Base-by-base conservation (phyloP, 2,797 vertebrate species). In the Synanceia verrucosa region DNA sequence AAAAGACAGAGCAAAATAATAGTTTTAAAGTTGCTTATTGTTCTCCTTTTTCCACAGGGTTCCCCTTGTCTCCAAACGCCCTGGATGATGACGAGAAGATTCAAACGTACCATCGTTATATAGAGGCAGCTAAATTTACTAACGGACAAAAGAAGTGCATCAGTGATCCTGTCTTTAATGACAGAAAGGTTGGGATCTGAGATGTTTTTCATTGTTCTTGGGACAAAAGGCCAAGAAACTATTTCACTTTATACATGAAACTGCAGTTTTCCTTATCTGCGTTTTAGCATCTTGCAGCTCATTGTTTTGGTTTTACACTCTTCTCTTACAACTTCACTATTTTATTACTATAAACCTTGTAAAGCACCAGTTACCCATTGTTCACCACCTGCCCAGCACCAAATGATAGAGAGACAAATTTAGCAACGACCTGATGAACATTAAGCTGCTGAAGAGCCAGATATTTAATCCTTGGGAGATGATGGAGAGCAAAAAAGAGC, bases 111-210 rank as follows among this genome's bases (percentile, higher is more conserved):
- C 97, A 98, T 68, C 90, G 12, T 28, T 95, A 94, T 0, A 91
- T 96, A 21, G 97, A 98, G 79, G 94, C 94, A 0, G 72, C 92
- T 19, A 99, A 98, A 90, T 98, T 97, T 85, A 95, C 95, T 2
- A 92, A 92, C 4, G 95, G 95, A 58, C 94, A 95, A 44, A 95
- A 37, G 74, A 55, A 43, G 39, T 86, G 6, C 11, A 88, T 96
- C 23, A 46, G 23, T 28, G 95, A 97, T 82, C 94, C 95, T 5
- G 1, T 0, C 2, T 93, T 91, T 75, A 86, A 85, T 5, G 18
- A 37, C 1, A 6, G 0, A 14, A 79, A 79, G 67, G 93, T 94
- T 67, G 26, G 85, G 2, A 59, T 48, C 37, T 41, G 7, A 24
- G 62, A 10, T 26, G 34, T 33, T 18, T 34, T 48, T 29, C 2